Base-by-base conservation (phyloP, 2,888 invertebrate species). In the Galerucella pusilla region DNA sequence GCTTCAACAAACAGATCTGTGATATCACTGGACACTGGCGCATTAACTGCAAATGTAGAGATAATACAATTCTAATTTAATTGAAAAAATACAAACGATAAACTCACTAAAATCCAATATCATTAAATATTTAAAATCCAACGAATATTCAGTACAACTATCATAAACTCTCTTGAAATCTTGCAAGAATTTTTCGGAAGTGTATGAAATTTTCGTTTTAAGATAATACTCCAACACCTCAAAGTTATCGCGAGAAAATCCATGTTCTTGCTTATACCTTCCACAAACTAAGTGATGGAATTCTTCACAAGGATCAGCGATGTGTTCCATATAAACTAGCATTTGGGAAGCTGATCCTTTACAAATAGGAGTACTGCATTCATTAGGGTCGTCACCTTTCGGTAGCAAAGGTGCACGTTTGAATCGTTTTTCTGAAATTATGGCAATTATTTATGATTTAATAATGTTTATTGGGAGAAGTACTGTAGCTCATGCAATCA, bases 221-320 rank as follows among this genome's bases (percentile, higher is more conserved):
- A 70, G 12, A 28, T 67, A 71, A 54, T 74, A 64, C n/a, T 74
- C 49, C 42, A 71, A 54, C 2, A 63, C 45, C 3, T 64, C 16
- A 7, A 72, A 72, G 25, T 66, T 72, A 25, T 66, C 49, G 7
- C 45, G n/a, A 9, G 66, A 60, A 20, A 72, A 72, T 25, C 72
- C 72, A 12, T 66, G 28, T 11, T 25, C 59, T 49, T 59, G 46
- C 12, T 60, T 45, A 57, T 61, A n/a, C 16, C 66, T 70, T 28
- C 74, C 74, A 52, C 74, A 74, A 42, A 54, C 67, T 52, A 74
- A n/a, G 20, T 74, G 61, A 25, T 66, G 60, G 61, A 74, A 74
- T 45, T 74, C 74, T 61, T 74, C 74, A 16, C 74, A 74, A 25
- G 74, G 65, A 46, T 74, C 70, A 0, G 71, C 67, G n/a, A 49